A percentile compares a stretch with the other conserved stretches of the same genome.
Conservation (phyloP, 2,797 vertebrate genomes). For the Momotus momota region DNA sequence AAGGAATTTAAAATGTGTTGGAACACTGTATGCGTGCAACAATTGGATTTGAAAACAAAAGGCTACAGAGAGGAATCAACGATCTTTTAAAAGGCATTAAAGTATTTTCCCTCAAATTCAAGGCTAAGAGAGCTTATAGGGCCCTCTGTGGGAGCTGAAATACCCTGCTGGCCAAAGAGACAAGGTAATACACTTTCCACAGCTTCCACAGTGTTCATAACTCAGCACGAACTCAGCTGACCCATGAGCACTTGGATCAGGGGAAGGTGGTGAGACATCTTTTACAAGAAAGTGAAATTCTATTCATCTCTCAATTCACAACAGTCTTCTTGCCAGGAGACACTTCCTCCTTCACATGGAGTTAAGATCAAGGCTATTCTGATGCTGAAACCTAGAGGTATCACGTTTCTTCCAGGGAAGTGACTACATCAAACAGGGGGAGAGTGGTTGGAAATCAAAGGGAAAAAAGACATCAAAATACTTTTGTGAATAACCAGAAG, state of each 20-base stretch:
- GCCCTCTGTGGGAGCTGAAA: background rate
- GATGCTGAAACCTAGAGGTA: background rate
- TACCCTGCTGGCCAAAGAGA: background rate
- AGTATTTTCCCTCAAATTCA: background rate
- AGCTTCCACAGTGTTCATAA: background rate
- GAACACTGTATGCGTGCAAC: background rate
- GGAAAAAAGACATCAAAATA: background rate
- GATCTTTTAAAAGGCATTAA: background rate
- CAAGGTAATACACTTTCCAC: background rate
- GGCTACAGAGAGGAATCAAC: background rate
- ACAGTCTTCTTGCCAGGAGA: background rate
- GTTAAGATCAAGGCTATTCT: constrained; percentile 4
- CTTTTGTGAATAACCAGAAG: background rate
- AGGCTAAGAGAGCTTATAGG: background rate
- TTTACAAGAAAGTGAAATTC: background rate
- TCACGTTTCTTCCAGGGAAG: background rate
- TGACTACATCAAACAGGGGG: background rate
- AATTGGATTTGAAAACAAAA: background rate
- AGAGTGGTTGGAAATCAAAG: background rate
- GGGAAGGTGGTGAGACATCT: background rate
- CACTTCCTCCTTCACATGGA: background rate
- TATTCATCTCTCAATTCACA: background rate
- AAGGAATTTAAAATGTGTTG: background rate
- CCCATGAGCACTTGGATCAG: background rate
- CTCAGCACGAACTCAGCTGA: background rate